Evolutionary conservation across 2,113 vertebrate genomes (phyloP).

Genomic region (Arothron firmamentum): DNA sequence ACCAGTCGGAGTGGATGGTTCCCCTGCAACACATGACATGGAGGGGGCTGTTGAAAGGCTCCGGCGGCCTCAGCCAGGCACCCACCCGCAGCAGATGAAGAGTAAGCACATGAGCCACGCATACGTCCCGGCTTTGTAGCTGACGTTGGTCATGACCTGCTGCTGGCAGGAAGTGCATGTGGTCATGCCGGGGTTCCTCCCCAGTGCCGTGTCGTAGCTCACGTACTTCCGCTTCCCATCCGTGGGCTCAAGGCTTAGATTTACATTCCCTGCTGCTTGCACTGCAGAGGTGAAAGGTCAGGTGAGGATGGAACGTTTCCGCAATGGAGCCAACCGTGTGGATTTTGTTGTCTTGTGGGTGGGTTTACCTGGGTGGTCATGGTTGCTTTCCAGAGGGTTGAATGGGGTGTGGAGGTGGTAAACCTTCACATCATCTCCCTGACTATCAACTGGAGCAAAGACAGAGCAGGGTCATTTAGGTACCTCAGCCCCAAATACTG

Average conservation of each 20-base stretch:
- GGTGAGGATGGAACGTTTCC: not conserved
- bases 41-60: not conserved
- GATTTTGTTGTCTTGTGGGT: too few species aligned
- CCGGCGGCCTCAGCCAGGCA: not conserved
- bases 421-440: conserved; percentile 42
- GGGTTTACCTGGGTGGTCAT: conserved; percentile 41
- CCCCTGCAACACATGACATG: not conserved
- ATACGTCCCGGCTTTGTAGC: conserved; percentile 70
- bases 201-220: conserved; percentile 61
- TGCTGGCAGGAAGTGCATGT: conserved; percentile 70
- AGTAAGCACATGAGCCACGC: conserved; percentile 78
- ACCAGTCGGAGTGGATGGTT: not conserved
- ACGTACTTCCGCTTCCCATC: conserved; percentile 56
- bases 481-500: too few species aligned
- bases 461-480: not conserved
- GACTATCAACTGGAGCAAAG: conserved; percentile 9
- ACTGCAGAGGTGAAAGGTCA: conserved; percentile 20
- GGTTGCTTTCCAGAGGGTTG: not conserved
- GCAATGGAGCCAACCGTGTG: not conserved
- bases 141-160: conserved; percentile 73
- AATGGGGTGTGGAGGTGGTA: conserved; percentile 74
- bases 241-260: not conserved
- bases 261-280: conserved; percentile 12
- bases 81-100: conserved; percentile 77
- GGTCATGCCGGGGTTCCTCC: conserved; percentile 53